Percentiles rank a stretch among this genome's conserved stretches.
Conservation (phyloP, 2,797 vertebrate genomes). For the Huso huso region DNA sequence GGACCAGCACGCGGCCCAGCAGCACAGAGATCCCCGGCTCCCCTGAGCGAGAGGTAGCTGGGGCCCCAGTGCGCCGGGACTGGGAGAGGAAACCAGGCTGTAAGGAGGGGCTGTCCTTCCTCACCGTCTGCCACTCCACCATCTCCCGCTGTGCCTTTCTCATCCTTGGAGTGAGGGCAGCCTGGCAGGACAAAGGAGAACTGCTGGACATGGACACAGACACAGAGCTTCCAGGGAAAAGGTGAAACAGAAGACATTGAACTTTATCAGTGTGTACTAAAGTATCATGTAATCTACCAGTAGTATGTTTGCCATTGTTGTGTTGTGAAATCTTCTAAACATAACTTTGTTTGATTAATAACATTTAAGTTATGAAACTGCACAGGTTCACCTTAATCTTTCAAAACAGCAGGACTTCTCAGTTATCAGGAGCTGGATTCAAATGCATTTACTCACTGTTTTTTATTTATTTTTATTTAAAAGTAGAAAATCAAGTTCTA, state of each 20-base stretch:
- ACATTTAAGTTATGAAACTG: no score
- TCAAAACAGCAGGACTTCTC: no score
- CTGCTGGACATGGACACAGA: slow-evolving; percentile 22
- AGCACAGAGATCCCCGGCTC: slow-evolving; percentile 57
- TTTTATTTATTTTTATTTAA: slow-evolving; percentile 7
- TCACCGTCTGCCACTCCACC: slow-evolving; percentile 59
- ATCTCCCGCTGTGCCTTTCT: slow-evolving; percentile 68
- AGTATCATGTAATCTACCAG: no score
- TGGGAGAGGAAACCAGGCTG: slow-evolving; percentile 45
- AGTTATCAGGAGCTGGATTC: no score
- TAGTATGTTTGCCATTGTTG: no score
- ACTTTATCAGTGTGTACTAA: no score
- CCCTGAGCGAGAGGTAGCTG: slow-evolving; percentile 41
- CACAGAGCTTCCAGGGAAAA: slow-evolving; percentile 21
- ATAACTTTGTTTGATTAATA: no score
- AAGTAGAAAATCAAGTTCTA: slow-evolving; percentile 35
- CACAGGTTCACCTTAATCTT: no score
- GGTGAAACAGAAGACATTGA: slow-evolving; percentile 29
- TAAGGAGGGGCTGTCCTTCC: slow-evolving; percentile 56
- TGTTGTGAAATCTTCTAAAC: no score
- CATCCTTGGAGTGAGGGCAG: slow-evolving; percentile 59
- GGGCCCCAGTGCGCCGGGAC: slow-evolving; percentile 32
- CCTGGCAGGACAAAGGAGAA: slow-evolving; percentile 55
- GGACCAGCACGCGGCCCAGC: slow-evolving; percentile 61
- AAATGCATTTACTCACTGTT: neutral